Base-by-base conservation (phyloP, 2,797 vertebrate species). In the Bufotes viridis region DNA sequence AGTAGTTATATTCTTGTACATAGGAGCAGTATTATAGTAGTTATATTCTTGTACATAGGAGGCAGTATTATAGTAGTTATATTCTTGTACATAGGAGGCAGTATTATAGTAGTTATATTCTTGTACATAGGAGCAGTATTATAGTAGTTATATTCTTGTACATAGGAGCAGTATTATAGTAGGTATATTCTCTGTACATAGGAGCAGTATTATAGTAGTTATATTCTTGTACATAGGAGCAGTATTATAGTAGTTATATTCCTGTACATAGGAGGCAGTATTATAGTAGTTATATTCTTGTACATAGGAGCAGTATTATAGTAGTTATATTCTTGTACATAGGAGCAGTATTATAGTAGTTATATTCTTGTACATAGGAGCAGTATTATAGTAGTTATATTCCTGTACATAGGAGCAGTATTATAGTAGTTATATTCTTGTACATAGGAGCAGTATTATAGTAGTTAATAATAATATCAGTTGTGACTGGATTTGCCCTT, bases 61-160 rank as follows among this genome's bases (percentile, higher is more conserved):
- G 57, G 61, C 61, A 63, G 61, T 63, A 63, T 63, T 63, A 63
- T 63, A 63, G 61, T 63, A 63, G 61, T 63, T 63, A 63, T 63
- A 63, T 63, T 63, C 61, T n/a, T 63, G 61, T 63, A 63, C 11
- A 63, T 63, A 63, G 61, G 34, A 34, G 34, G 34, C 3, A 34
- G 34, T 34, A 34, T 34, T 34, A 34, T 34, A 34, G 34, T 34
- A 10, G 61, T 63, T 61, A 63, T 63, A 63, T 63, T 63, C 61
- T n/a, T 63, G 61, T 63, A 63, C 11, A 63, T 63, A 34, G 61
- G 61, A 7, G 61, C 61, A 63, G 61, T 63, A 63, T 63, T 63
- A 22, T 63, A 63, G 61, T 63, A 63, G 61, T 63, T 63, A n/a
- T 63, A 63, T 63, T 63, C 61, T 63, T 63, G 20, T 63, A 63